phyloP scores from a whole-genome alignment of 2,113 vertebrate genomes.

The Halcyon senegalensis region DNA sequence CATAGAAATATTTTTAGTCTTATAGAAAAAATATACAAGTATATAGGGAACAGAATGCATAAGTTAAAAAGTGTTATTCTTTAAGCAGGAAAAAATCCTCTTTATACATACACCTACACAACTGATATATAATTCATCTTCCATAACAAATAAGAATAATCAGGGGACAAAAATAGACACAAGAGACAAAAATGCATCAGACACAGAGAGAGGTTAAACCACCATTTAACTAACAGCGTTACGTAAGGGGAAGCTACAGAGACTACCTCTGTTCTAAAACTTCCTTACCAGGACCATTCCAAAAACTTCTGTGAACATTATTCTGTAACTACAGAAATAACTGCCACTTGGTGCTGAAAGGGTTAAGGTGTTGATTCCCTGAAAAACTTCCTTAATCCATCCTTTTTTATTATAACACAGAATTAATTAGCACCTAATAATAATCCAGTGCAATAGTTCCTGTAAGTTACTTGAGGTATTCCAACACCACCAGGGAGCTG shows the following conservation, averaged over 20 bases:
- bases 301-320: not conserved
- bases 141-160: constrained; percentile 19
- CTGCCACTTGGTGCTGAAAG: not conserved
- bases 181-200: not conserved
- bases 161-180: not conserved
- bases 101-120: not conserved
- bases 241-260: not conserved
- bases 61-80: not conserved
- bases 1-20: not conserved
- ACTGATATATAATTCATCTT: constrained; percentile 19
- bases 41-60: not conserved
- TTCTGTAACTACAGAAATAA: not conserved
- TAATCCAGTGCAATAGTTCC: not conserved
- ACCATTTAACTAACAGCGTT: not conserved
- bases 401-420: not conserved
- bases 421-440: not conserved
- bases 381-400: not conserved
- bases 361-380: not conserved
- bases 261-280: not conserved
- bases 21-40: not conserved
- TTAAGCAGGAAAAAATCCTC: not conserved
- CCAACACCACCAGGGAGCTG: not conserved
- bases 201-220: not conserved
- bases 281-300: not conserved
- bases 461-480: not conserved